Conservation (phyloP, 2,797 vertebrate species). For the Artibeus jamaicensis region DNA sequence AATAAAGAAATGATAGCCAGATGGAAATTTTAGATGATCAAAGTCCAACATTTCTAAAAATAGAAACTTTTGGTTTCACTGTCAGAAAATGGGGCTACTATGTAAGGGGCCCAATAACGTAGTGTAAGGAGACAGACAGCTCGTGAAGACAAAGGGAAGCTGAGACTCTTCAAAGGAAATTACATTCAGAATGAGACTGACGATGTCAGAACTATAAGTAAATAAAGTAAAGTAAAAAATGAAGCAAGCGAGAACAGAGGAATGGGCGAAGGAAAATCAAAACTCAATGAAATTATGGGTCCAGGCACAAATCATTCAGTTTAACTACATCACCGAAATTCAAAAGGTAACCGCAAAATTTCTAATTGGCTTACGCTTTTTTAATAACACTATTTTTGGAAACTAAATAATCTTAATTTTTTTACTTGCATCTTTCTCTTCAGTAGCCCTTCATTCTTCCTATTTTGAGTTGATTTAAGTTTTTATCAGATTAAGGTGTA, state of each 20-base stretch:
- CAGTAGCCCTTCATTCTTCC: not conserved
- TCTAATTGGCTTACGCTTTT: not conserved
- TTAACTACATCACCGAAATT: not conserved
- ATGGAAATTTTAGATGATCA: not conserved
- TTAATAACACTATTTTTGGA: not conserved
- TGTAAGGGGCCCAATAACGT: not conserved
- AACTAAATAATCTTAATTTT: not conserved
- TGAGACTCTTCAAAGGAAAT: not conserved
- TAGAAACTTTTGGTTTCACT: not conserved
- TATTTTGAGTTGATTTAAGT: not conserved
- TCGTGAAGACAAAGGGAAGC: not conserved
- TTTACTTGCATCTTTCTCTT: not conserved
- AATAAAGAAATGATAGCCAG: not conserved
- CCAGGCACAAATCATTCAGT: not conserved
- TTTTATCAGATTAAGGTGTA: not conserved
- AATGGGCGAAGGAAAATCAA: not conserved
- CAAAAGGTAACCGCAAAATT: not conserved
- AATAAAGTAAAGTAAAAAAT: not conserved
- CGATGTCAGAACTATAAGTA: not conserved
- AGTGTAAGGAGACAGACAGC: not conserved
- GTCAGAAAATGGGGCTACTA: not conserved
- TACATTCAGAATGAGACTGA: not conserved
- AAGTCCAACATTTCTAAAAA: not conserved
- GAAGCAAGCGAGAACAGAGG: not conserved
- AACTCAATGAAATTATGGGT: not conserved